These are phyloP conservation scores for Cossypha caffra DNA, from an alignment of 2,797 vertebrate genomes.

Conservation along the genomic window DNA sequence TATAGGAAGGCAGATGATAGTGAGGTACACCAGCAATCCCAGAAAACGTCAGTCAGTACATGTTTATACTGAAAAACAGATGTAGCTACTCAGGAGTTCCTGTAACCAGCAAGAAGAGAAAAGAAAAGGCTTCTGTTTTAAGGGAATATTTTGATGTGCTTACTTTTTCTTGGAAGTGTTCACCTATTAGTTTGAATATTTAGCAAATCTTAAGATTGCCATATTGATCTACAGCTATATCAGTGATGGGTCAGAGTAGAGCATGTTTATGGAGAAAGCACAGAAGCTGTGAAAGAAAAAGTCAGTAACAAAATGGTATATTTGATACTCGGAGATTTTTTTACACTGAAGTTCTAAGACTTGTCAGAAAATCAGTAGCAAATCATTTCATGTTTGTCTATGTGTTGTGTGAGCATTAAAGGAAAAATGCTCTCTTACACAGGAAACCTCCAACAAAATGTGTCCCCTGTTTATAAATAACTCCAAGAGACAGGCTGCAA, in stretches of 20 bases:
- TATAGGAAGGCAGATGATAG: background rate
- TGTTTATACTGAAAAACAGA: background rate
- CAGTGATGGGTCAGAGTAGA: background rate
- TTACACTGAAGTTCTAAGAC: background rate
- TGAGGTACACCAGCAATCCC: background rate
- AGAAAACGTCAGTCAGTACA: background rate
- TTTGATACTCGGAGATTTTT: background rate
- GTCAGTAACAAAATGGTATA: background rate
- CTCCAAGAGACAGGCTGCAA: background rate
- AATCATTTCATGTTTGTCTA: background rate
- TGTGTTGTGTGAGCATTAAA: background rate
- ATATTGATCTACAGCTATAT: background rate
- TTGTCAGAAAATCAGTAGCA: background rate
- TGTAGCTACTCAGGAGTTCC: background rate
- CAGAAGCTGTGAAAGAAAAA: background rate
- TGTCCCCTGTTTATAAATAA: background rate
- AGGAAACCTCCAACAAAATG: background rate
- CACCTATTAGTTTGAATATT: background rate
- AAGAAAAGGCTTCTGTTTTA: background rate
- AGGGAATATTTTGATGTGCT: background rate
- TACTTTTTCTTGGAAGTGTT: background rate
- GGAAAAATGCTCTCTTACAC: background rate
- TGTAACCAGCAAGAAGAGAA: background rate
- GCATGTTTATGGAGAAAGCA: background rate
- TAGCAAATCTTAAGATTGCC: background rate